Conservation (phyloP, 2,113 vertebrate species). For the Cricetomys ansorgei region DNA sequence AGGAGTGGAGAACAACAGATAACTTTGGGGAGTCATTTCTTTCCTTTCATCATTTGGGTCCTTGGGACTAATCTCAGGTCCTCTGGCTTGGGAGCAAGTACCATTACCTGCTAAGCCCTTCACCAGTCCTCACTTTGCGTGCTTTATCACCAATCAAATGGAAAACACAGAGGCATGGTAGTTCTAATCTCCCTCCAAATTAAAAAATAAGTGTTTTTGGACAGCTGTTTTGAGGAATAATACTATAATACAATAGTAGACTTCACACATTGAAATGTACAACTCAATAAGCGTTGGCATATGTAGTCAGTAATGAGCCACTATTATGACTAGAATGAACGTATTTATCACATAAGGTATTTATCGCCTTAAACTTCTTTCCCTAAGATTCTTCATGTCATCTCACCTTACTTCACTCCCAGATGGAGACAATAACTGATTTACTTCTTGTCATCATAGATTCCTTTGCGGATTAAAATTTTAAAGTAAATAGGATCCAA, state of each 20-base stretch:
- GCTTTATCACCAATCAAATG: neutral
- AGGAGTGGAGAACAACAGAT: neutral
- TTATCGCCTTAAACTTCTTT: neutral
- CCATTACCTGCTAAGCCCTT: neutral
- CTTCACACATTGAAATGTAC: neutral
- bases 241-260: neutral
- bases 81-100: neutral
- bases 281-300: neutral
- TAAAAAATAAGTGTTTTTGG: neutral
- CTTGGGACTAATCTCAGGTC: neutral
- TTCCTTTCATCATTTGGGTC: neutral
- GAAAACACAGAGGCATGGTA: neutral
- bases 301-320: neutral
- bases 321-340: neutral
- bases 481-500: neutral
- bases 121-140: neutral
- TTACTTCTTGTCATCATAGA: neutral
- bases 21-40: neutral
- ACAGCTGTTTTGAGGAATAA: neutral
- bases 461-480: neutral
- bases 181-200: neutral
- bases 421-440: neutral
- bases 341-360: too few relatives aligned
- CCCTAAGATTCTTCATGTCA: neutral
- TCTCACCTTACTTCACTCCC: rapidly evolving